Conservation (phyloP, 2,888 invertebrate species). For the Exephanes ischioxanthus region DNA sequence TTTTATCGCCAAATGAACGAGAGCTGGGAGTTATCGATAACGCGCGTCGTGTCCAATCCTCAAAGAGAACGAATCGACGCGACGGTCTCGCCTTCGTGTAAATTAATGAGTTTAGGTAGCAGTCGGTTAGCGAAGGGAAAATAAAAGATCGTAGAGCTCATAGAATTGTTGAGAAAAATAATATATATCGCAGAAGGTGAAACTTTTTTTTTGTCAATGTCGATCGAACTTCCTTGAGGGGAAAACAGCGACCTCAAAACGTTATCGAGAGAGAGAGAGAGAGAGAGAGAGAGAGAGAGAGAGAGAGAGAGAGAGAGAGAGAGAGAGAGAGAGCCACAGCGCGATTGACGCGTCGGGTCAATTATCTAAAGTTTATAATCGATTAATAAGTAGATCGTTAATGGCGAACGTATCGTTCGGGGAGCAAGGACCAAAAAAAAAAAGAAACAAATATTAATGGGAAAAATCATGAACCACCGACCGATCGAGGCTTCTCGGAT, state of each 20-base stretch:
- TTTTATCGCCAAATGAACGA: slow-evolving; percentile 64
- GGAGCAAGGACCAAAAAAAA: slow-evolving; percentile 70
- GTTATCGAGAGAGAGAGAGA: slow-evolving; percentile 35
- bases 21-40: slow-evolving; percentile 38
- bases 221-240: slow-evolving; percentile 28
- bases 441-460: slow-evolving; percentile 47
- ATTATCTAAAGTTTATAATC: slow-evolving; percentile 67
- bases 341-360: slow-evolving; percentile 65
- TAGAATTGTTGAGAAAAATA: slow-evolving; percentile 11
- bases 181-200: slow-evolving; percentile 32
- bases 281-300: slow-evolving; percentile 32
- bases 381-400: slow-evolving; percentile 60
- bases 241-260: slow-evolving; percentile 16
- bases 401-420: slow-evolving; percentile 67
- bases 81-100: slow-evolving; percentile 10
- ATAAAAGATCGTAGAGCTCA: slow-evolving; percentile 17
- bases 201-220: slow-evolving; percentile 48
- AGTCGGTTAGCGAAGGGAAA: slow-evolving; percentile 25
- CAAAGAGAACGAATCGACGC: slow-evolving; percentile 25
- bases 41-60: slow-evolving; percentile 10
- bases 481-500: slow-evolving; percentile 65
- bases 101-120: slow-evolving; percentile 13
- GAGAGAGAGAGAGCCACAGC: slow-evolving; percentile 35
- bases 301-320: slow-evolving; percentile 27
- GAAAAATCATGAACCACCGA: slow-evolving; percentile 58